Conservation (phyloP, 2,113 vertebrate genomes). For the Rhea pennata region DNA sequence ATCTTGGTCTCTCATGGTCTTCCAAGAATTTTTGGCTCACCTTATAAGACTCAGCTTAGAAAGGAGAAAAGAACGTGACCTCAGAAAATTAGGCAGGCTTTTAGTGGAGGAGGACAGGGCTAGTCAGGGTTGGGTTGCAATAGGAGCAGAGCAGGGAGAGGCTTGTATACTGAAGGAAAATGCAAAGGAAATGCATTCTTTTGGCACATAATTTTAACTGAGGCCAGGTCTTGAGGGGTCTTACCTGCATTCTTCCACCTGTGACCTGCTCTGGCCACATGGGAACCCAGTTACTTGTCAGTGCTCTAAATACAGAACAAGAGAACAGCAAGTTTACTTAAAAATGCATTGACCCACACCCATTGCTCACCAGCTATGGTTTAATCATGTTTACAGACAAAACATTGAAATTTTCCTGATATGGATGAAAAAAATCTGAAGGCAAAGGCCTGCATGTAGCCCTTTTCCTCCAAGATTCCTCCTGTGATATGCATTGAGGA, state of each 20-base stretch:
- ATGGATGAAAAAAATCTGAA: neutral
- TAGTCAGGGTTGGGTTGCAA: neutral
- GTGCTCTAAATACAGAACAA: neutral
- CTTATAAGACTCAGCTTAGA: neutral
- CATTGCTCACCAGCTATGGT: neutral
- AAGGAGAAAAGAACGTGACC: neutral
- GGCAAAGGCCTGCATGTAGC: neutral
- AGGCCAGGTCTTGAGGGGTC: neutral
- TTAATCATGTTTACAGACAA: neutral
- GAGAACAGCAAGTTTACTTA: neutral
- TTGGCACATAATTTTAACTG: neutral
- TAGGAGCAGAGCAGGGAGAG: neutral
- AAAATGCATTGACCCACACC: neutral
- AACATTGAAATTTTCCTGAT: neutral
- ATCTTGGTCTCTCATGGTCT: neutral
- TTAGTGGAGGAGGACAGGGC: neutral
- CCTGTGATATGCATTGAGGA: neutral
- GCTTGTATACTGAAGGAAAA: neutral
- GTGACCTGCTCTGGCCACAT: neutral
- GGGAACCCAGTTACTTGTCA: neutral
- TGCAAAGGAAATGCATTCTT: neutral
- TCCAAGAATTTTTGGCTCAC: neutral
- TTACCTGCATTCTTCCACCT: neutral
- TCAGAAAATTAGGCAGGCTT: neutral
- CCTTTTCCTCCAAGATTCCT: neutral